Percentiles rank a stretch among this genome's conserved stretches.
These are phyloP conservation scores for Ischnus inquisitorius DNA, from an alignment of 2,888 invertebrate species.

Conservation along the genomic window DNA sequence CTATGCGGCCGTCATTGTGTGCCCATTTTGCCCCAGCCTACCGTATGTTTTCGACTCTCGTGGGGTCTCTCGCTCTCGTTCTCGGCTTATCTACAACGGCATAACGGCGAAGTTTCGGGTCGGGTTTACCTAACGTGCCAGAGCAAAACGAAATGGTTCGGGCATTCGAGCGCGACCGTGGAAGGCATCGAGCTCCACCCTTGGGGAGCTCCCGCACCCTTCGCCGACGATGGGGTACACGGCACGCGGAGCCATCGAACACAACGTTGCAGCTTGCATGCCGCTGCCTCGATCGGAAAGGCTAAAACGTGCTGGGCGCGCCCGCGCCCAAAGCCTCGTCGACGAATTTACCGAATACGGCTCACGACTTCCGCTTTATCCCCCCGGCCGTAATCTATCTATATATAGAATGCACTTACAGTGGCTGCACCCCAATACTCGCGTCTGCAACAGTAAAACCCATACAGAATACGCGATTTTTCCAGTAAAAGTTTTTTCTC, in stretches of 20 bases:
- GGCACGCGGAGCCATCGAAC: not conserved
- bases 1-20: too few relatives aligned
- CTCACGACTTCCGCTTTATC: slow-evolving; percentile 43
- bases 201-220: slow-evolving; percentile 43
- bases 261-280: slow-evolving; percentile 13
- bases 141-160: slow-evolving; percentile 28
- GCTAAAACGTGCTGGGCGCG: slow-evolving; percentile 46
- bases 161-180: not conserved
- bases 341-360: slow-evolving; percentile 41
- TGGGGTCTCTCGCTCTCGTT: not conserved
- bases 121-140: slow-evolving; percentile 37
- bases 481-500: slow-evolving; percentile 4
- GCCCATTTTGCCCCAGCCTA: not conserved
- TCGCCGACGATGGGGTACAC: not conserved
- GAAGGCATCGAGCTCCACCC: slow-evolving; percentile 33
- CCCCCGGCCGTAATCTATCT: not conserved
- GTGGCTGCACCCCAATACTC: slow-evolving; percentile 20
- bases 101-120: not conserved
- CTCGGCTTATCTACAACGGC: slow-evolving; percentile 22
- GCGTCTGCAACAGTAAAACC: not conserved
- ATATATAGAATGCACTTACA: not conserved
- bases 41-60: not conserved
- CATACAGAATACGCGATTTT: not conserved
- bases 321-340: slow-evolving; percentile 34
- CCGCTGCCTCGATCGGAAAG: slow-evolving; percentile 13